These are phyloP conservation scores for Ips typographus DNA, from an alignment of 1,140 invertebrate species.

Conservation along the genomic window DNA sequence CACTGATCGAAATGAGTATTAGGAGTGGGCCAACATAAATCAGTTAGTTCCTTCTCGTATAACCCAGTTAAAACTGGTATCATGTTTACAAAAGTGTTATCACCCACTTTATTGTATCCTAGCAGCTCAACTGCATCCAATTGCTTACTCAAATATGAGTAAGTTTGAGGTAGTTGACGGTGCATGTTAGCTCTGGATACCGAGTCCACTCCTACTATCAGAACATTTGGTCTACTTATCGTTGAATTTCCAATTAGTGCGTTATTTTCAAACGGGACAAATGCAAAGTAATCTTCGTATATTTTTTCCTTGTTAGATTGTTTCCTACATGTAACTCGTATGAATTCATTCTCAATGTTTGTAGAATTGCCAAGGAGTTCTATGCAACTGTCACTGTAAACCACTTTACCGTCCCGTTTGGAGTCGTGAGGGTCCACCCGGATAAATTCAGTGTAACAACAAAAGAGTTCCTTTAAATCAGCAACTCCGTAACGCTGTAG, in stretches of 20 bases:
- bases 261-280: conserved; percentile 52
- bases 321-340: conserved; percentile 61
- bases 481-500: neutral
- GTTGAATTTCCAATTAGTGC: conserved; percentile 35
- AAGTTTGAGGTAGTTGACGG: conserved; percentile 76
- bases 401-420: conserved; percentile 52
- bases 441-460: conserved; percentile 65
- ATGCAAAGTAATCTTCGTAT: conserved; percentile 71
- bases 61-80: conserved; percentile 71
- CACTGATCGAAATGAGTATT: conserved; percentile 65
- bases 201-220: conserved; percentile 84
- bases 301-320: conserved; percentile 51
- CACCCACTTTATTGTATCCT: conserved; percentile 81
- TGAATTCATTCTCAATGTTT: conserved; percentile 59
- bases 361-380: conserved; percentile 52
- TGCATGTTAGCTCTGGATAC: conserved; percentile 83
- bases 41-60: conserved; percentile 60
- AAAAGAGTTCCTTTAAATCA: conserved; percentile 53
- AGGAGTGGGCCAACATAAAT: conserved; percentile 59
- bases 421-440: conserved; percentile 54
- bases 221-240: conserved; percentile 57
- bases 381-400: conserved; percentile 53
- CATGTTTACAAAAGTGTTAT: conserved; percentile 83
- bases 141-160: conserved; percentile 58
- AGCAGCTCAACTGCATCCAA: conserved; percentile 68